These are phyloP conservation scores for Megaceryle alcyon DNA, from an alignment of 2,797 vertebrate genomes.

Conservation along the genomic window DNA sequence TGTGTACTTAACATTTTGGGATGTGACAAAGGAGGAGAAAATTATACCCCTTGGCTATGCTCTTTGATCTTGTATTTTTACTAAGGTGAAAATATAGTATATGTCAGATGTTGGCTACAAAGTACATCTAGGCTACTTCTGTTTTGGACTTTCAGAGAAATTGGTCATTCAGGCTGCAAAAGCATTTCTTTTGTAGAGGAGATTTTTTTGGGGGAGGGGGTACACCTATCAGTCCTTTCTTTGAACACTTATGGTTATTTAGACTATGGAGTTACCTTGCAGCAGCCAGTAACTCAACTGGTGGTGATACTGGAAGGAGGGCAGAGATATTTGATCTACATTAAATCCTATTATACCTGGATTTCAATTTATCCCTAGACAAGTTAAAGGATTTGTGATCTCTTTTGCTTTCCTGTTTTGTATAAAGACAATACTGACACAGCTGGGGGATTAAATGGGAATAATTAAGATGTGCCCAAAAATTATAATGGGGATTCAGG, in stretches of 20 bases:
- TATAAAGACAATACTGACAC: not conserved
- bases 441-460: not conserved
- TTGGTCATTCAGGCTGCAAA: not conserved
- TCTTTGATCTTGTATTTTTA: conserved; percentile 60
- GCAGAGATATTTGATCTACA: not conserved
- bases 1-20: conserved; percentile 59
- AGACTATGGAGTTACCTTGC: not conserved
- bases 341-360: not conserved
- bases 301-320: not conserved
- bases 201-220: not conserved
- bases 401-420: not conserved
- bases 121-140: not conserved
- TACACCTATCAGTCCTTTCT: not conserved
- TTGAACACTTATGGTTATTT: not conserved
- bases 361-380: not conserved
- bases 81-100: conserved; percentile 45
- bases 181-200: not conserved
- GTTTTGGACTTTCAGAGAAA: not conserved
- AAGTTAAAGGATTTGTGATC: not conserved
- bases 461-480: not conserved
- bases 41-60: conserved; percentile 59
- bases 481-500: not conserved
- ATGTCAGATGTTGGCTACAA: not conserved
- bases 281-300: not conserved
- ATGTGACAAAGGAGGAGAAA: conserved; percentile 65